Conservation (phyloP, 53 echinoderm and acorn worm species). For the Pentamera pediparva region DNA sequence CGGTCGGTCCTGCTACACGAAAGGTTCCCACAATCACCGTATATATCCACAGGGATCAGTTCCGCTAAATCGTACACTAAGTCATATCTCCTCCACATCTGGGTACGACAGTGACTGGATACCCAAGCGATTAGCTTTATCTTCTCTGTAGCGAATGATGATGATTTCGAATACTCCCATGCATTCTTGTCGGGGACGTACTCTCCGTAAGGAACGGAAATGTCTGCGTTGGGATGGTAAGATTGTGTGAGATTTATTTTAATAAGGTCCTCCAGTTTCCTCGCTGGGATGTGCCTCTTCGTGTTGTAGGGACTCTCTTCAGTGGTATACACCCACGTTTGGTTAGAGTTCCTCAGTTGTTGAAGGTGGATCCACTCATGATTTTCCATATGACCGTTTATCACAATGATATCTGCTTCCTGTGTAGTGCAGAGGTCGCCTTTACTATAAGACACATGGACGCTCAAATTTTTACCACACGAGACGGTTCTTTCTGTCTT, state of each 20-base stretch:
- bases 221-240: conserved; percentile 13
- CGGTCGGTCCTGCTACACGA: too few relatives aligned
- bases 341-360: background rate
- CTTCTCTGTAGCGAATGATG: too few relatives aligned
- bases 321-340: conserved; percentile 16
- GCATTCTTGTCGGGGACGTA: background rate
- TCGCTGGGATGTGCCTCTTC: background rate
- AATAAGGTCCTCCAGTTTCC: background rate
- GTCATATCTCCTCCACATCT: conserved; percentile 55
- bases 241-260: background rate
- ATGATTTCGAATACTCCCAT: too few relatives aligned
- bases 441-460: background rate
- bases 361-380: conserved; percentile 4
- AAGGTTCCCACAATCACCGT: conserved; percentile 56
- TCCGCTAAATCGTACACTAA: conserved; percentile 39
- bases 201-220: conserved; percentile 13
- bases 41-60: conserved; percentile 43
- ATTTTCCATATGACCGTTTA: background rate
- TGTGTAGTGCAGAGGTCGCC: background rate
- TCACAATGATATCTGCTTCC: background rate
- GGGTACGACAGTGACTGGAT: conserved; percentile 53
- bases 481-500: background rate
- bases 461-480: background rate
- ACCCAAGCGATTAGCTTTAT: conserved; percentile 48
- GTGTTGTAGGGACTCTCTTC: conserved; percentile 25